Conservation (phyloP, 2,113 vertebrate genomes). For the Trogon melanurus region DNA sequence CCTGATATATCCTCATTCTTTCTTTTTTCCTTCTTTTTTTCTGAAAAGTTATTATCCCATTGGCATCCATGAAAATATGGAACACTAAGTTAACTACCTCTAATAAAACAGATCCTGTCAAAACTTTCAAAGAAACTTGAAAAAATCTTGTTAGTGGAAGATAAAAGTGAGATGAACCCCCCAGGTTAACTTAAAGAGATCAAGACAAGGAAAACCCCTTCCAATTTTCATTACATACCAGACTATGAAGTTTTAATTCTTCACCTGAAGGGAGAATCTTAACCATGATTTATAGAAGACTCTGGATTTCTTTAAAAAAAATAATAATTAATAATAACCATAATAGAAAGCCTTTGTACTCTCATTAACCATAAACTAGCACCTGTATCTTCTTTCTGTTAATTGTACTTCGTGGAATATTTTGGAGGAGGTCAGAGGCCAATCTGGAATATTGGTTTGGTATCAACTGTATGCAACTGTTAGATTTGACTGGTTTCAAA, state of each 20-base stretch:
- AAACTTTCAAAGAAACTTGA: conserved; percentile 51
- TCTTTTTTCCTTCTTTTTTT: background rate
- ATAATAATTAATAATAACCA: background rate
- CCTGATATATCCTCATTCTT: background rate
- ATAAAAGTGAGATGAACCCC: conserved; percentile 56
- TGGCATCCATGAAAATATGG: background rate
- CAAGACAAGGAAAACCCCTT: conserved; percentile 55
- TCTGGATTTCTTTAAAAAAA: conserved; percentile 9
- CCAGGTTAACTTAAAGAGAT: conserved; percentile 37
- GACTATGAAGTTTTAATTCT: conserved; percentile 41
- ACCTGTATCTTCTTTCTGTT: conserved; percentile 22
- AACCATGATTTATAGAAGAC: conserved; percentile 43
- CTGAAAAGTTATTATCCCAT: background rate
- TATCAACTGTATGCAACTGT: fast-evolving
- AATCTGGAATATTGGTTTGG: background rate
- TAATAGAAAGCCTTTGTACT: conserved; percentile 27
- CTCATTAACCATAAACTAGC: background rate
- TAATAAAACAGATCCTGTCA: conserved; percentile 35
- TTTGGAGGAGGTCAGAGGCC: background rate
- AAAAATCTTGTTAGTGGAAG: conserved; percentile 41
- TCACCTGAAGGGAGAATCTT: conserved; percentile 40
- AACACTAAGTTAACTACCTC: background rate
- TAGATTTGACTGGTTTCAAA: background rate
- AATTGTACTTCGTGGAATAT: background rate
- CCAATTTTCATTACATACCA: conserved; percentile 37